Base-by-base conservation (phyloP, 2,797 vertebrate species). In the Sebastes melanostomus region DNA sequence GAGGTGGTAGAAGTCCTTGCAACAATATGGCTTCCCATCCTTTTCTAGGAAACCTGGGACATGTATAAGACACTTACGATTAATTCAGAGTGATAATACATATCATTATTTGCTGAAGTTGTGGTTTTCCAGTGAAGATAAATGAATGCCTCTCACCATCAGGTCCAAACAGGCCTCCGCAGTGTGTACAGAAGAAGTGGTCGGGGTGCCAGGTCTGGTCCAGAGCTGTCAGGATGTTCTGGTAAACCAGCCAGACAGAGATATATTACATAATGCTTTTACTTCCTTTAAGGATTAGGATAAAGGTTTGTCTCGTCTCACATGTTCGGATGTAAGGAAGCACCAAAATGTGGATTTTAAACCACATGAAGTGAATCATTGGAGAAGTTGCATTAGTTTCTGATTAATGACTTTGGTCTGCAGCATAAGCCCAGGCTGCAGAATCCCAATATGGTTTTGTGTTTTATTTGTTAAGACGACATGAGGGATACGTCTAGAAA, bases 131-230 rank as follows among this genome's bases (percentile, higher is more conserved):
- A 14, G 30, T 42, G 42, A 25, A 77, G 50, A 16, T 22, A 75
- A 79, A 81, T 24, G 0, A 25, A 59, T 30, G 54, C 14, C 7
- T 71, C 88, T 22, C 83, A 98, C 97, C 97, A 0, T 97, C 96
- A 6, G 94, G 11, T 65, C 96, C 96, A 3, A 99, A 98, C 56
- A 90, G 87, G 63, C 91, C 93, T 83, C 98, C 97, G 0, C 98
- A 99, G 87, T 96, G 95, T 66, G 94, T 61, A 2, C 98, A 99
- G 95, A 99, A 99, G 93, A 99, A 98, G 88, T 98, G 97, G 75
- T 98, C 97, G 0, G 98, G 98, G 78, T 99, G 98, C 98, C 98
- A 98, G 24, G 95, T 97, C 86, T 95, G 93, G 90, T 97, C 94
- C 95, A 98, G 92, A 3, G 98, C 98, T 0, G 96, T 97, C 90